Evolutionary conservation across 1,140 invertebrate genomes (phyloP), one percentile per base, ranked within the genome.

Genomic region (Trachymyrmex cornetzi): DNA sequence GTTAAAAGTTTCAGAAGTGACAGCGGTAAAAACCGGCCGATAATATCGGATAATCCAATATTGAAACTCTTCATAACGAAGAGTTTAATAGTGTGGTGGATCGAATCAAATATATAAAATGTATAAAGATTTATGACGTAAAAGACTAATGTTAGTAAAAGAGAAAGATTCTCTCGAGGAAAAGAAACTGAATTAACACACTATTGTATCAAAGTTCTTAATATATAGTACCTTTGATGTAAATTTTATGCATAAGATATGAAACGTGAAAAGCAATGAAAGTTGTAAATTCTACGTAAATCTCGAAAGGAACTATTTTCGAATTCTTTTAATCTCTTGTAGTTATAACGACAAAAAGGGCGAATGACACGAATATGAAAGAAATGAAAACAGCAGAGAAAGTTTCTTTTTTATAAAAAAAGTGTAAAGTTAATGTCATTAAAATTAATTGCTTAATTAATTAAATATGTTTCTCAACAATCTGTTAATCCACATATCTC

Each of bases 31-130:
- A 75, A 61, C 14, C 6, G 34, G 38, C 6, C 38, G 14, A 59
- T 59, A 59, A 75, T 75, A 30, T 59, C 22, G 53, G 55, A 75
- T 59, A 75, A 24, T 75, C 34, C 34, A 75, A 75, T 75, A 59
- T 75, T 38, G 55, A 1, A 75, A 24, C 55, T 75, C 55, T 75
- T 75, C n/a, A 3, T 59, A 75, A 57, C n/a, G n/a, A 74, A 61
- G n/a, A 61, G 34, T 48, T 75, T 61, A 59, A 75, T 59, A 69
- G 66, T 19, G 30, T 59, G 9, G 14, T n/a, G n/a, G 3, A 34
- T 53, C 27, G 34, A 30, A 57, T 75, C n/a, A 61, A 34, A 75
- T 16, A 74, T 57, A 59, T 61, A 61, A 75, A 75, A 75, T 74
- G 55, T 74, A 74, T 59, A 59, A 34, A 55, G n/a, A 22, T 59